phyloP scores from a whole-genome alignment of 35 echinoderm and acorn worm genomes.

The Eucidaris tribuloides region DNA sequence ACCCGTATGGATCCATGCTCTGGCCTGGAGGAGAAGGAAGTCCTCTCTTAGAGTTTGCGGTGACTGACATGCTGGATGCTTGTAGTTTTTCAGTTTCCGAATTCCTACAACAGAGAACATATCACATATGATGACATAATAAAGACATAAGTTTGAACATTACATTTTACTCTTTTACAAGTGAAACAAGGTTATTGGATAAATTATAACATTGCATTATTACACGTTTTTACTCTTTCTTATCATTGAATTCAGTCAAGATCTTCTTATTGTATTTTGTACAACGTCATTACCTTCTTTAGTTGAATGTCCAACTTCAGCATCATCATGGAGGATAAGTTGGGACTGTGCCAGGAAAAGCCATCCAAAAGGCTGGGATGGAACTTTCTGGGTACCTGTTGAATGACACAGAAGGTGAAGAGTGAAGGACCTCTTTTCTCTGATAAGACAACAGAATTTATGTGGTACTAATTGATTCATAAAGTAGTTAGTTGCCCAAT shows the following conservation, averaged over 20 bases:
- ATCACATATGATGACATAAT: not conserved
- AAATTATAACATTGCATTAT: not conserved
- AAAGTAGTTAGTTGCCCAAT: too few relatives aligned
- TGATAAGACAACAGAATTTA: too few relatives aligned
- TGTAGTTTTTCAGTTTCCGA: slow-evolving; percentile 17
- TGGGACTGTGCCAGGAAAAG: slow-evolving; percentile 56
- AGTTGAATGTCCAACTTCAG: not conserved
- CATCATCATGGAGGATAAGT: slow-evolving; percentile 23
- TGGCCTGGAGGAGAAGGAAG: slow-evolving; percentile 42
- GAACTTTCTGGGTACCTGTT: too few relatives aligned
- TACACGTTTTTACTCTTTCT: not conserved
- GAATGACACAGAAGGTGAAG: too few relatives aligned
- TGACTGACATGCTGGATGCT: not conserved
- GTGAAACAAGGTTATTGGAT: too few relatives aligned
- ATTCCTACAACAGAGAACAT: slow-evolving; percentile 19
- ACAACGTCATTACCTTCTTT: slow-evolving; percentile 27
- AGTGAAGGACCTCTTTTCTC: too few relatives aligned
- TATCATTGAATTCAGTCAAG: not conserved
- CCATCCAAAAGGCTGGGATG: slow-evolving; percentile 30
- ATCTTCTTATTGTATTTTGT: not conserved
- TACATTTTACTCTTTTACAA: not conserved
- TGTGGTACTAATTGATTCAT: too few relatives aligned
- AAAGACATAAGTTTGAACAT: not conserved
- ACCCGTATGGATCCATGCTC: slow-evolving; percentile 44
- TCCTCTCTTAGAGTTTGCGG: slow-evolving; percentile 14